Evolutionary conservation across 2,113 vertebrate species (phyloP), one percentile per base, ranked within the genome.

Genomic region (Caranx ignobilis): DNA sequence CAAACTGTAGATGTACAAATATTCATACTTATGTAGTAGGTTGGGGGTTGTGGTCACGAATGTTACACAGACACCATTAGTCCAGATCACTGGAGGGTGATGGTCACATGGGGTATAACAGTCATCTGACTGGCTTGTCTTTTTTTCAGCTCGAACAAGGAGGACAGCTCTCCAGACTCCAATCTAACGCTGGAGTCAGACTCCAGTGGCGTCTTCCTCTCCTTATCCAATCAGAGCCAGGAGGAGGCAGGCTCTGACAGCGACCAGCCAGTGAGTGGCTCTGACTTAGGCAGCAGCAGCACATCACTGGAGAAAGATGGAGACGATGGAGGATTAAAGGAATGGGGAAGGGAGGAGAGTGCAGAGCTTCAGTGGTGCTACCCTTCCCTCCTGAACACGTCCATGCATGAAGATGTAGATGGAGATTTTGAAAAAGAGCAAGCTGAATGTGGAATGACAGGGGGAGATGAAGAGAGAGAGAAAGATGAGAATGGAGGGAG

Each of bases 121-220:
- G 54, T 72, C 48, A 77, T 71, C 48, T 79, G 57, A 82, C 59
- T 16, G 31, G 5, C 9, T 77, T 76, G 18, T 78, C 48, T 87
- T 60, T 89, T 89, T 83, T 79, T 41, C 39, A 94, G 93, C 79
- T 87, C 88, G 8, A 62, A 66, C 52, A 93, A 93, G 81, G 88
- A 93, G 79, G 93, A 94, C 86, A 91, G 89, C 83, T 95, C 95
- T 64, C 95, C 94, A 77, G 93, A 94, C 87, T 95, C 95, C n/a
- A 94, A 94, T 77, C 71, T 93, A 9, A 94, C 93, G 0, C 62
- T 94, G 57, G 94, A 94, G 66, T 95, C 93, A 0, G 94, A 95
- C 68, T 95, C 95, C 62, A 95, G 94, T 31, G 94, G 94, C n/a
- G 75, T 95, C 70, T 94, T 94, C 71, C 92, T 94, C 77, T 94